Base-by-base conservation (phyloP, 2,888 invertebrate species). In the Dasypolia templi region DNA sequence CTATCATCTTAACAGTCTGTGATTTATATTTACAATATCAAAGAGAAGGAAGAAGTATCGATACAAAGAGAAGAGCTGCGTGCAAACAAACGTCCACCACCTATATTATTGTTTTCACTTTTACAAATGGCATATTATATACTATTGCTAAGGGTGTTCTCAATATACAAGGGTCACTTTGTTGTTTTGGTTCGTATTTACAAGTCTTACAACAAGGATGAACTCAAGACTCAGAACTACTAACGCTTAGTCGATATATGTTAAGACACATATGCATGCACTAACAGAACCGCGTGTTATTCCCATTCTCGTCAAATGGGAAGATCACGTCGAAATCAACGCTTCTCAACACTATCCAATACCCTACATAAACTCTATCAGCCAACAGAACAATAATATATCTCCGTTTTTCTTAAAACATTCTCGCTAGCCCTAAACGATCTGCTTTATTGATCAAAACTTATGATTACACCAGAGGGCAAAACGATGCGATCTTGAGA, bases 1-100 rank as follows among this genome's bases (percentile, higher is more conserved):
- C 91, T 94, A 93, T 88, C 82, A 86, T 81, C 87, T 91, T 91
- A 93, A 92, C 92, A 92, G 89, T 93, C 86, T 91, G 90, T 86
- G 87, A 91, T 87, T 89, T 92, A 92, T 95, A 95, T 95, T 93
- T 95, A 96, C 95, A 95, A 87, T 88, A 89, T 88, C 85, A 89
- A 89, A 89, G 85, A 90, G 92, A 92, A 93, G 93, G 93, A 92
- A 93, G 92, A 94, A 90, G 91, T 93, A 94, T 94, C 79, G 88
- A 91, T 94, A 95, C 95, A 95, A 92, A 93, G 92, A 90, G 87
- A 87, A 85, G 90, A 90, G 78, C 75, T 77, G 82, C 71, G 85
- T 84, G 85, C 86, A 83, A 82, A 75, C 83, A 75, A 82, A 83
- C 83, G 64, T 85, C 87, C 88, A 86, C 87, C 87, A 87, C 87